Base-by-base conservation (phyloP, 64 coral and sea anemone species). In the Stylophora pistillata region DNA sequence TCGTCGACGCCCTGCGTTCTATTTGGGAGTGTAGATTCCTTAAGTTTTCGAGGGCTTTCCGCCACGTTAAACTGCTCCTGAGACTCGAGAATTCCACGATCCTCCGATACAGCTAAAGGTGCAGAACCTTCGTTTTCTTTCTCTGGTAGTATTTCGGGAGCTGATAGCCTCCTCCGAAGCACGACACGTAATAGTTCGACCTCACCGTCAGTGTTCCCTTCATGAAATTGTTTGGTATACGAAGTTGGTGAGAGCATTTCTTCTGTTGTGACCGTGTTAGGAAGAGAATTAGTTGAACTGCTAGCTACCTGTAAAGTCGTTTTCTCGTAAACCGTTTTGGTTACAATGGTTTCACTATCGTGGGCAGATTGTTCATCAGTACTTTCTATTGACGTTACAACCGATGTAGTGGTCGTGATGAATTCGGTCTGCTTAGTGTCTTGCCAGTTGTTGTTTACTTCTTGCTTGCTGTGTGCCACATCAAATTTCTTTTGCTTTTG, bases 61-160 rank as follows among this genome's bases (percentile, higher is more conserved):
- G 11, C 60, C 6, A 70, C 13, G 3, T 21, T 4, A 25, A 78
- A 25, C 18, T 56, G 75, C 53, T 78, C 75, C 15, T 78, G 41
- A 69, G 80, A 65, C 60, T 84, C 80, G 0, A 69, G 37, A 23
- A 84, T 47, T 71, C 80, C 80, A 70, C 80, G 64, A 68, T 68
- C 65, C 32, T 84, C 80, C 28, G 80, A 84, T 14, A 61, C 21
- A 52, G 80, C 80, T 32, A 84, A 84, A 20, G 80, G 80, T 16
- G 80, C 80, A 13, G 80, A 84, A 84, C 80, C 80, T 41, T 84
- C 80, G 10, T 68, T 84, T 23, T 84, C 80, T 34, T 84, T 84
- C 33, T 84, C 80, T 12, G 80, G 80, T 12, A 84, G 60, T 53
- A 84, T 33, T 65, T 84, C 80, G 31, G 80, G 80, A 26, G 60